Evolutionary conservation across 2,888 invertebrate species (phyloP).

Genomic region (Meghimatium bilineatum): DNA sequence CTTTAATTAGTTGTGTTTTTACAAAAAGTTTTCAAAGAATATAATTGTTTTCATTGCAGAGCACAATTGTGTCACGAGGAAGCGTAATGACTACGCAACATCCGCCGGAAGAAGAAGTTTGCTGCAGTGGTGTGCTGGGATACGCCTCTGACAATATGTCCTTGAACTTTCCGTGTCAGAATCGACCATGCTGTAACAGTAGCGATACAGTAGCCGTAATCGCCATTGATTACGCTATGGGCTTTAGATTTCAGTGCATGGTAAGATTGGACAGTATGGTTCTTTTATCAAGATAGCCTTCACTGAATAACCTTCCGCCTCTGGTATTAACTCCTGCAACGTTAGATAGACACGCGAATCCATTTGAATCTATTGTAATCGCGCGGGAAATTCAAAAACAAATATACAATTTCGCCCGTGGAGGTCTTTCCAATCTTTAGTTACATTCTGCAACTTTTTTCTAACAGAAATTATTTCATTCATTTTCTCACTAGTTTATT

Average conservation of each 20-base stretch:
- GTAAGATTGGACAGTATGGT: conserved; percentile 51
- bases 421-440: no score
- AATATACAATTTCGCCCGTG: no score
- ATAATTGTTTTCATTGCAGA: not conserved
- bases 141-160: conserved; percentile 47
- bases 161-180: conserved; percentile 62
- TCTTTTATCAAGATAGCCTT: no score
- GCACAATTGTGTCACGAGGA: not conserved
- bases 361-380: no score
- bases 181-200: conserved; percentile 63
- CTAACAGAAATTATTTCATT: no score
- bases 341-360: no score
- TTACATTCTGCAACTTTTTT: no score
- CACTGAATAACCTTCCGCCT: no score
- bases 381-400: no score
- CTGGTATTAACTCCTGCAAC: no score
- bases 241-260: conserved; percentile 67
- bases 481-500: no score
- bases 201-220: conserved; percentile 65
- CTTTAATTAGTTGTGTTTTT: no score
- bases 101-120: conserved; percentile 35
- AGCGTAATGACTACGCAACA: not conserved
- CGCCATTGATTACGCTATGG: conserved; percentile 65
- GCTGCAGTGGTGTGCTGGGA: conserved; percentile 51
- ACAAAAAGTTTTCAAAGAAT: not conserved